Base-by-base conservation (phyloP, 2,888 invertebrate genomes). In the Argyra leucocephala region DNA sequence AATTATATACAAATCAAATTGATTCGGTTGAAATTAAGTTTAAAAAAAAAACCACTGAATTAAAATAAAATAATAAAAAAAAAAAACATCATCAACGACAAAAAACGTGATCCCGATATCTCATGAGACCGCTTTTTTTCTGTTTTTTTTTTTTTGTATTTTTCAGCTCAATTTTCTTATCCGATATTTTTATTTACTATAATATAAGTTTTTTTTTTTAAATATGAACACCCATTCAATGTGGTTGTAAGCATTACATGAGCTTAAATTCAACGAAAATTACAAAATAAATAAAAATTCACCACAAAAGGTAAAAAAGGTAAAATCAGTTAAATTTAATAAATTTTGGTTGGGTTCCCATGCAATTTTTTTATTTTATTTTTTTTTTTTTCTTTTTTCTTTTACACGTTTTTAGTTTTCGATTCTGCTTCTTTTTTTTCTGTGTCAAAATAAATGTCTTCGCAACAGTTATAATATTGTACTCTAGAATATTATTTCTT, bases 11-110 rank as follows among this genome's bases (percentile, higher is more conserved):
- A 31, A 48, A 48, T 48, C 48, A 18, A 48, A 48, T 48, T 48
- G 48, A 48, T 48, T 48, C 48, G n/a, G 18, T 48, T 48, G 48
- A 48, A 48, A 48, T 48, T 48, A 48, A 48, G 48, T 48, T 48
- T 48, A 48, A 15, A 48, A n/a, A n/a, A n/a, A n/a, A 37, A 2
- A 18, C 48, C 48, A n/a, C 48, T 5, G 48, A 48, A 48, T 48
- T 48, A 48, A 48, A 48, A 18, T 48, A 48, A 48, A 48, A 18
- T 2, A 18, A 15, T 15, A 48, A n/a, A 48, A 5, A 48, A 15
- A 15, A 48, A 48, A 18, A 31, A 31, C 31, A 15, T 18, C 1
- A 48, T n/a, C 48, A 31, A 31, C 18, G n/a, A 48, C 12, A 48
- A 48, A 48, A 48, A 48, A 48, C 48, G 48, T 48, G 48, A 48